Base-by-base conservation (phyloP, 2,888 invertebrate species). In the Mycalesis mineus region DNA sequence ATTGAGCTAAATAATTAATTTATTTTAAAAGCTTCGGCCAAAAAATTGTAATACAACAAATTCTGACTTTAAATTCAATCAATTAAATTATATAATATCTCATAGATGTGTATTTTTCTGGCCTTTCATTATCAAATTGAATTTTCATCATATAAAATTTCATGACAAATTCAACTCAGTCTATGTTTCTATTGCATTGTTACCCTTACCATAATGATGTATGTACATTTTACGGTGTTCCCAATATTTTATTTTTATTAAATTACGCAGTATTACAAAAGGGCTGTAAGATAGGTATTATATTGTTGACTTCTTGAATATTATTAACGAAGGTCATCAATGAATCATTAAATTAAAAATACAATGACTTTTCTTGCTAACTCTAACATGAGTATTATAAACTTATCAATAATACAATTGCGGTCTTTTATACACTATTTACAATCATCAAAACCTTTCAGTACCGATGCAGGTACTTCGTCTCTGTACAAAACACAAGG, bases 341-440 rank as follows among this genome's bases (percentile, higher is more conserved):
- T 47, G 22, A 52, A 31, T 48, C n/a, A 31, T 36, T 47, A 29
- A 55, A 29, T 15, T 55, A 48, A 29, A 48, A 54, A 52, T 36
- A 37, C 58, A 55, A 52, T 44, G 39, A 52, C 15, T 39, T 28
- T 33, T 41, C 29, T 45, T 45, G 4, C 42, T 48, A 50, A 75
- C 60, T 65, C 74, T 79, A 79, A 60, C 51, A 77, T 86, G 87
- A 88, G 88, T 87, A 88, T 87, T 88, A 73, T 71, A 78, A 78
- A 74, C 78, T 79, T 85, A 61, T 48, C 39, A 83, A 66, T 62
- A 74, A 66, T 77, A 80, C 75, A 71, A 67, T 64, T 65, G 72
- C 65, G 68, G 61, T 61, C 48, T 68, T 67, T 77, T 80, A 78
- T 80, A 78, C 77, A 78, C 82, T 83, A 85, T 85, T 80, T 84